These are phyloP conservation scores for Clarias platycephalus DNA, from an alignment of 2,797 vertebrate genomes.

Conservation along the genomic window DNA sequence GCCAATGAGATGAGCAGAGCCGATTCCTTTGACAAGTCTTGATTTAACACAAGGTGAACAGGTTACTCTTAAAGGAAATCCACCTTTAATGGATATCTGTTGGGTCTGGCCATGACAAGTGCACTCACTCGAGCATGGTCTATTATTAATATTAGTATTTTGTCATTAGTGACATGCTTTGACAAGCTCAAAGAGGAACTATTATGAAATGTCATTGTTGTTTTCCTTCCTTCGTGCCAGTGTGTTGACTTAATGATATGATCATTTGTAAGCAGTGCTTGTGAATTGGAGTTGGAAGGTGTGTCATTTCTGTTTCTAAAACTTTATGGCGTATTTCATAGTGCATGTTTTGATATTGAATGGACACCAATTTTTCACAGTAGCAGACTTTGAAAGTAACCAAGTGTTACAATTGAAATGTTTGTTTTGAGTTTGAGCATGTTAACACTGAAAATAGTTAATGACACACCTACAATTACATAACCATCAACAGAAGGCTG, in stretches of 20 bases:
- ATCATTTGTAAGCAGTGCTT: slow-evolving; percentile 7
- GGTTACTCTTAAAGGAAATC: not conserved
- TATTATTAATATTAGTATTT: slow-evolving; percentile 4
- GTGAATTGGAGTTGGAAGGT: not conserved
- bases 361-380: not conserved
- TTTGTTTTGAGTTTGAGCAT: not conserved
- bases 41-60: slow-evolving; percentile 19
- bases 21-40: slow-evolving; percentile 38
- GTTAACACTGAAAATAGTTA: not conserved
- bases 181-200: slow-evolving; percentile 1
- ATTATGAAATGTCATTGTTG: not conserved
- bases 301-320: not conserved
- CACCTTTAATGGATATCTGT: slow-evolving; percentile 21
- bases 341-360: not conserved
- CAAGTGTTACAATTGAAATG: not conserved
- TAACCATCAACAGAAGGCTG: not conserved
- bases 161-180: not conserved
- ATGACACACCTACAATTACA: not conserved
- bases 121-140: not conserved
- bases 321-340: no score
- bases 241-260: not conserved
- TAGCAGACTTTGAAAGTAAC: not conserved
- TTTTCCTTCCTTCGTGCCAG: not conserved
- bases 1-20: slow-evolving; percentile 58
- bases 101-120: slow-evolving; percentile 18